Conservation (phyloP, 1,140 invertebrate genomes). For the Kradibia gibbosae region DNA sequence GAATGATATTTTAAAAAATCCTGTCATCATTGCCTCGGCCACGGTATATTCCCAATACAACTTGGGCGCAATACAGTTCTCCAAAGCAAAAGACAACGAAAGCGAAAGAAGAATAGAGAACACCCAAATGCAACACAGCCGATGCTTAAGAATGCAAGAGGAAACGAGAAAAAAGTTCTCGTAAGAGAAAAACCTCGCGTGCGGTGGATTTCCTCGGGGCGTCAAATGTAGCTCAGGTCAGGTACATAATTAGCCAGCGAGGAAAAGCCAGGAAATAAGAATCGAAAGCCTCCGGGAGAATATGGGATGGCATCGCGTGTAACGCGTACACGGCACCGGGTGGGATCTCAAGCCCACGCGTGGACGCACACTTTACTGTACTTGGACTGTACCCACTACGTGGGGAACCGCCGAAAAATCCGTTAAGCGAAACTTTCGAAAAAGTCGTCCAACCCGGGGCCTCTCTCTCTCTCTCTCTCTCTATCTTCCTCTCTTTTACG, state of each 20-base stretch:
- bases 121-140: too few relatives aligned
- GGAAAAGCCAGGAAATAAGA: not conserved
- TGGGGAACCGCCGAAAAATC: conserved; percentile 8
- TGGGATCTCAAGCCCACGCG: not conserved
- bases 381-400: not conserved
- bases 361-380: too few relatives aligned
- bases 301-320: not conserved
- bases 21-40: too few relatives aligned
- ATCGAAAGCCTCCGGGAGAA: not conserved
- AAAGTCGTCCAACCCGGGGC: not conserved
- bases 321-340: not conserved
- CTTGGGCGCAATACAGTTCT: too few relatives aligned
- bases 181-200: too few relatives aligned
- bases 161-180: too few relatives aligned
- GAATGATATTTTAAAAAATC: too few relatives aligned
- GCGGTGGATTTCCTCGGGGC: not conserved
- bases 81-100: too few relatives aligned
- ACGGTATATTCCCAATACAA: too few relatives aligned
- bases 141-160: too few relatives aligned
- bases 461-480: not conserved
- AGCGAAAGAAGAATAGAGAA: too few relatives aligned
- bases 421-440: conserved; percentile 41
- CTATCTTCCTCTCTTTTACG: not conserved
- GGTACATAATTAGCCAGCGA: not conserved
- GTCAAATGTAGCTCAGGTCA: not conserved